A percentile compares a stretch with the other conserved stretches of the same genome.
Evolutionary conservation across 2,113 vertebrate species (phyloP).

Genomic region (Menura novaehollandiae): DNA sequence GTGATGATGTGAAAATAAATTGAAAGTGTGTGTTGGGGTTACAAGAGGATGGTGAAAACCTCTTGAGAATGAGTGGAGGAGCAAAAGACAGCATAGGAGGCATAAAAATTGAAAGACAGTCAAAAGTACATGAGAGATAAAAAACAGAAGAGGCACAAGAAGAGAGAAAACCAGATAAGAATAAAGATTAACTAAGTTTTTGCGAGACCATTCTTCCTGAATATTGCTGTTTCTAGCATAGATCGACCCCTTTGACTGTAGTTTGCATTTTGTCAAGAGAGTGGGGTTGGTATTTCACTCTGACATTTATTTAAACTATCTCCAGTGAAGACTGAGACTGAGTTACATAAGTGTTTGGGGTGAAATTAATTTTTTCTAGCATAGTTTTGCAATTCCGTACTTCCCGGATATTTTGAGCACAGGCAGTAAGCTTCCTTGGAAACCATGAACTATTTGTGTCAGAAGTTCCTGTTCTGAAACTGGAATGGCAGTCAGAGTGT

Average conservation of each 20-base stretch:
- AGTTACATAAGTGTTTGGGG: neutral
- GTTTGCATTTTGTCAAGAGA: neutral
- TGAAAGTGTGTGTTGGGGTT: neutral
- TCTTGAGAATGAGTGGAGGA: neutral
- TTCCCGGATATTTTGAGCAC: constrained; percentile 10
- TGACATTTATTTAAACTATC: neutral
- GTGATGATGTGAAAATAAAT: neutral
- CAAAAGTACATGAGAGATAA: neutral
- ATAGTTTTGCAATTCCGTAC: neutral
- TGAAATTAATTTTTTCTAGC: neutral
- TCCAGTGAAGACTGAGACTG: neutral
- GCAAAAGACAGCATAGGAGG: neutral
- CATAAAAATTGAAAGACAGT: neutral
- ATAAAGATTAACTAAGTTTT: neutral
- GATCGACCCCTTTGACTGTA: neutral
- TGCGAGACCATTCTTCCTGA: neutral
- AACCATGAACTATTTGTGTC: neutral
- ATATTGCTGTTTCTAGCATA: neutral
- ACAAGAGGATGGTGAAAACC: neutral
- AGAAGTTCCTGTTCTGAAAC: neutral
- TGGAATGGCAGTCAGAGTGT: neutral
- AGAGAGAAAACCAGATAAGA: neutral
- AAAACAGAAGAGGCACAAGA: neutral
- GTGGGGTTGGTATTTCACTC: neutral
- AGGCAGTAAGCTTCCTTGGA: constrained; percentile 17